Conservation (phyloP, 1,140 invertebrate species). For the Leptoteleia sp. region DNA sequence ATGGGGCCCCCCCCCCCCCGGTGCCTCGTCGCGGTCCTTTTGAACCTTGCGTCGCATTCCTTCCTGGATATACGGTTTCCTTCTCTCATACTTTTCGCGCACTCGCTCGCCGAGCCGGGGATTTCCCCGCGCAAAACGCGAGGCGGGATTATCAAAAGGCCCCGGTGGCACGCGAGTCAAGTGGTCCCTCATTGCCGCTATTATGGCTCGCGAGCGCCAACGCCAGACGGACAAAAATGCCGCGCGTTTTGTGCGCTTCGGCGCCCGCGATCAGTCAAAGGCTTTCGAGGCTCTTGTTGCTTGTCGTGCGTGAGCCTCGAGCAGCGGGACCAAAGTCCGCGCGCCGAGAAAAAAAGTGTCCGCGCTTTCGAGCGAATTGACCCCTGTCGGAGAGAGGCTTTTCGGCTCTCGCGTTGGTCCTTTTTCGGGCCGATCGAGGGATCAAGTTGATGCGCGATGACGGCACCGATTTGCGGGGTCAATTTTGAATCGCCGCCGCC, state of each 20-base stretch:
- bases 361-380: constrained; percentile 5
- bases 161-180: constrained; percentile 72
- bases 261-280: constrained; percentile 32
- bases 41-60: constrained; percentile 67
- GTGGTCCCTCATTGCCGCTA: constrained; percentile 73
- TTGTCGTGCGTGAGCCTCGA: constrained; percentile 24
- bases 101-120: constrained; percentile 45
- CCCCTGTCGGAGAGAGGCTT: constrained; percentile 5
- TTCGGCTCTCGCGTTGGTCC: too few species aligned
- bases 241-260: constrained; percentile 23
- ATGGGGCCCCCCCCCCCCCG: too few species aligned
- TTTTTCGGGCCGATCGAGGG: not conserved
- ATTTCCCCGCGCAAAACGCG: constrained; percentile 52
- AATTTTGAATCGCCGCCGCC: too few species aligned
- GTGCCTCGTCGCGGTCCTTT: constrained; percentile 73
- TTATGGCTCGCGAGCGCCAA: constrained; percentile 56
- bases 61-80: constrained; percentile 62
- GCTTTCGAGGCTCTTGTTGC: constrained; percentile 41
- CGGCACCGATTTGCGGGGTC: not conserved
- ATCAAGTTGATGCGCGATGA: constrained; percentile 8
- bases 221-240: constrained; percentile 22
- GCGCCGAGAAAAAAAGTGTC: constrained; percentile 16
- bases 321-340: constrained; percentile 37
- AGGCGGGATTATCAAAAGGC: constrained; percentile 57
- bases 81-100: constrained; percentile 46